phyloP scores from a whole-genome alignment of 2,797 vertebrate genomes.

The Sebastiscus albofasciatus region DNA sequence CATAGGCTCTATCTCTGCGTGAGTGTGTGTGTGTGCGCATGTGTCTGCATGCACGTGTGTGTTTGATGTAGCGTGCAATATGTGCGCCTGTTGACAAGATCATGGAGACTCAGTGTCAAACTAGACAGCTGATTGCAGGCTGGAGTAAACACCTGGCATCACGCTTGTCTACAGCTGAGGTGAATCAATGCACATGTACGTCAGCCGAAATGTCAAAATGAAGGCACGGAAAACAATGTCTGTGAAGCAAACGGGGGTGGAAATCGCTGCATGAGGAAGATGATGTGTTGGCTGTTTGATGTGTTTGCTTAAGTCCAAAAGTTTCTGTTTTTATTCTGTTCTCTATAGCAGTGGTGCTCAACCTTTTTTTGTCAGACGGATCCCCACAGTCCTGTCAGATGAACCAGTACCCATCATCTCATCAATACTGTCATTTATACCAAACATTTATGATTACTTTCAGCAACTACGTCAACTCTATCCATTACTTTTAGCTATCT shows the following conservation, averaged over 20 bases:
- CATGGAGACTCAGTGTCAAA: slow-evolving; percentile 66
- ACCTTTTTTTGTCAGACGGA: background rate
- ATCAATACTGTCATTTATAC: background rate
- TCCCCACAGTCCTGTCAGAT: background rate
- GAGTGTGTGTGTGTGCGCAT: background rate
- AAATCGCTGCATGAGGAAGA: slow-evolving; percentile 12
- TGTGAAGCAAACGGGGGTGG: slow-evolving; percentile 24
- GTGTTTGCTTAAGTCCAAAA: slow-evolving; percentile 39
- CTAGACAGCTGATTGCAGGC: slow-evolving; percentile 67
- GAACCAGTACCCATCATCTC: background rate
- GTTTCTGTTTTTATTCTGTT: slow-evolving; percentile 24
- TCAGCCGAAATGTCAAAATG: slow-evolving; percentile 46
- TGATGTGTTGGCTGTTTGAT: slow-evolving; percentile 32
- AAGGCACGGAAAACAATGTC: slow-evolving; percentile 33
- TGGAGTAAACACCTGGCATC: slow-evolving; percentile 68
- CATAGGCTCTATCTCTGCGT: slow-evolving; percentile 33
- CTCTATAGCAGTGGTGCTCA: background rate
- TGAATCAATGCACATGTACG: slow-evolving; percentile 48
- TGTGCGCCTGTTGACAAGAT: slow-evolving; percentile 63
- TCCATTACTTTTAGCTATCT: background rate
- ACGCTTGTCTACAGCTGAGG: slow-evolving; percentile 51
- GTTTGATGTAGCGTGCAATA: slow-evolving; percentile 60
- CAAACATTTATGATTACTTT: background rate
- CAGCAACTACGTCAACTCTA: background rate
- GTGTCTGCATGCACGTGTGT: slow-evolving; percentile 12